A percentile compares a stretch with the other conserved stretches of the same genome.
These are phyloP conservation scores for Diabrotica virgifera DNA, from an alignment of 1,140 invertebrate genomes.

Conservation along the genomic window DNA sequence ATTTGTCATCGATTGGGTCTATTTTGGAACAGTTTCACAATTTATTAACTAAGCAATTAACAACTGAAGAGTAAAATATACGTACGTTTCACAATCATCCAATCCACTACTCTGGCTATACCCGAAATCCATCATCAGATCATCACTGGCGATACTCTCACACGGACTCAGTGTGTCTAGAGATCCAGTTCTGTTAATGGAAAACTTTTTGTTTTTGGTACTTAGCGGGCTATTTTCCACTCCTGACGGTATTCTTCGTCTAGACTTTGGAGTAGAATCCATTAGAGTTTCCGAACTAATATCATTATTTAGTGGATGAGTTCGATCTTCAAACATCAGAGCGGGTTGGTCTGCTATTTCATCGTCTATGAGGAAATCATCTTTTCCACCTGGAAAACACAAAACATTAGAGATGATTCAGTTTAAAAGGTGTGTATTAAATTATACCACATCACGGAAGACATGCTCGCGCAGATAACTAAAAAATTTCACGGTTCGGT, in stretches of 20 bases:
- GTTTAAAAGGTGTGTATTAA: no score
- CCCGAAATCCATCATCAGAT: slow-evolving; percentile 81
- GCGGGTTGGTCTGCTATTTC: slow-evolving; percentile 89
- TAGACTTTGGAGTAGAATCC: slow-evolving; percentile 31
- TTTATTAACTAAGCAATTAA: no score
- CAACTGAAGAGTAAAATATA: not conserved
- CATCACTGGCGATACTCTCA: slow-evolving; percentile 76
- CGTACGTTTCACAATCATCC: slow-evolving; percentile 66
- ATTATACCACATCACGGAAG: no score
- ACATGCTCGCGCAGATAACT: no score
- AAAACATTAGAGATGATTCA: no score
- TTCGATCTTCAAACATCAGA: slow-evolving; percentile 67
- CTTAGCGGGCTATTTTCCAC: slow-evolving; percentile 46
- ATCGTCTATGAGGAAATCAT: slow-evolving; percentile 78
- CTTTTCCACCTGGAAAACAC: slow-evolving; percentile 62
- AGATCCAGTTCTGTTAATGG: slow-evolving; percentile 33
- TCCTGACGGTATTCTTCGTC: slow-evolving; percentile 19
- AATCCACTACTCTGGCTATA: slow-evolving; percentile 65
- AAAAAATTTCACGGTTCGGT: no score
- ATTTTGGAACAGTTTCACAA: no score
- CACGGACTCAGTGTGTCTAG: slow-evolving; percentile 74
- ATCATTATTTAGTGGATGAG: slow-evolving; percentile 42
- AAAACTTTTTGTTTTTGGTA: slow-evolving; percentile 32
- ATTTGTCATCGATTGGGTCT: no score
- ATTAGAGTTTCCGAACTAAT: slow-evolving; percentile 43